These are phyloP conservation scores for Fregetta grallaria DNA, from an alignment of 2,113 vertebrate genomes.

Conservation along the genomic window DNA sequence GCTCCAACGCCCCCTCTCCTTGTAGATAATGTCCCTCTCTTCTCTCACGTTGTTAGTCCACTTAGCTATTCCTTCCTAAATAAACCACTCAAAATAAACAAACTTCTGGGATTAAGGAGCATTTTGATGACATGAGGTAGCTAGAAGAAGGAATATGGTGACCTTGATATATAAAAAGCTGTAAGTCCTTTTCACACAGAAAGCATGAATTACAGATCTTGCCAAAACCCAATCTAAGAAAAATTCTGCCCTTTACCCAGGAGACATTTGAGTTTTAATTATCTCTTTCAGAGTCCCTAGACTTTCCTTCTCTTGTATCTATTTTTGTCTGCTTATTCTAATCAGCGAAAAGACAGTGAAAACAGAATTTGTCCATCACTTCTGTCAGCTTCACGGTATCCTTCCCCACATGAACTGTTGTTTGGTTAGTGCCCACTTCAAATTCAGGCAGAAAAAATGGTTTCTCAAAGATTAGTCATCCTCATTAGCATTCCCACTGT, in stretches of 20 bases:
- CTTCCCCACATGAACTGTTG: background rate
- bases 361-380: background rate
- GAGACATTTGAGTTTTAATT: background rate
- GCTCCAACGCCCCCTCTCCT: background rate
- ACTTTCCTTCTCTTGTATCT: background rate
- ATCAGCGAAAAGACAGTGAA: background rate
- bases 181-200: background rate
- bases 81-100: background rate
- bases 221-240: background rate
- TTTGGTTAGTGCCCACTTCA: background rate
- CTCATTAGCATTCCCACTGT: conserved; percentile 20
- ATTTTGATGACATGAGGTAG: background rate
- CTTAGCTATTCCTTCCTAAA: background rate
- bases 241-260: background rate
- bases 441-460: background rate
- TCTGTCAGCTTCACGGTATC: background rate
- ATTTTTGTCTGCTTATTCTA: background rate
- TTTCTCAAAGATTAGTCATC: background rate
- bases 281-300: background rate
- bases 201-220: background rate
- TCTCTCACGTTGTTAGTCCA: background rate
- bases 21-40: background rate
- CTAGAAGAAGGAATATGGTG: background rate
- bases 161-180: background rate
- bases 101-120: background rate